phyloP scores from a whole-genome alignment of 1,140 invertebrate species.

The Heliconius hermathena region DNA sequence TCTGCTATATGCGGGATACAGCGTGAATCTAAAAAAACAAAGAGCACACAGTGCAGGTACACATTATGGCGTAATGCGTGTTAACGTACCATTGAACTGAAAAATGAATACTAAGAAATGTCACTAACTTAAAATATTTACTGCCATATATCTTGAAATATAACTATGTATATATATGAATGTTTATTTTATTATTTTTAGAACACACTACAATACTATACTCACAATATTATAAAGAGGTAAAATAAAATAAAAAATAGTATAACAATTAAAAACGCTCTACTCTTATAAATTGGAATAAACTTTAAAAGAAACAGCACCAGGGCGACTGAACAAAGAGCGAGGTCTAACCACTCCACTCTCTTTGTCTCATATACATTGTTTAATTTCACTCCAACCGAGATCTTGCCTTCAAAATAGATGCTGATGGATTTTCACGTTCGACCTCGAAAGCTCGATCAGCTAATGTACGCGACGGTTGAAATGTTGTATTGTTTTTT shows the following conservation, averaged over 20 bases:
- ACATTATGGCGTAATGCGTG: too few species aligned
- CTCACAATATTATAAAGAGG: too few species aligned
- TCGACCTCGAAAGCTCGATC: constrained; percentile 20
- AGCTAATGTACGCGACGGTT: constrained; percentile 1
- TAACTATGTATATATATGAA: too few species aligned
- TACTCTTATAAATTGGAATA: constrained; percentile 25
- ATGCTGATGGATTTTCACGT: constrained; percentile 26
- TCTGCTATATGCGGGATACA: too few species aligned
- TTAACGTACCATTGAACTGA: too few species aligned
- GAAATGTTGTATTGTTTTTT: constrained; percentile 13
- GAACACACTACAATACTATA: too few species aligned
- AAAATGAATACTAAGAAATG: too few species aligned
- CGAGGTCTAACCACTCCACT: constrained; percentile 51
- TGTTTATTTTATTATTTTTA: too few species aligned
- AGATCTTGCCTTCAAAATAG: constrained; percentile 33
- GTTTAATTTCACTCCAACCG: constrained; percentile 48
- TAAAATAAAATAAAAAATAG: not conserved
- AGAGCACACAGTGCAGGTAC: too few species aligned
- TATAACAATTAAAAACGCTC: not conserved
- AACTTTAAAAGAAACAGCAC: constrained; percentile 31
- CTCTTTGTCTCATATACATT: constrained; percentile 55
- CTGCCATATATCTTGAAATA: too few species aligned
- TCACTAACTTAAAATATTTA: too few species aligned
- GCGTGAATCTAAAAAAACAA: too few species aligned
- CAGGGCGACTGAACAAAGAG: constrained; percentile 43